Percentiles rank a stretch among this genome's conserved stretches.
Conservation (phyloP, 2,113 vertebrate species). For the Arothron firmamentum region DNA sequence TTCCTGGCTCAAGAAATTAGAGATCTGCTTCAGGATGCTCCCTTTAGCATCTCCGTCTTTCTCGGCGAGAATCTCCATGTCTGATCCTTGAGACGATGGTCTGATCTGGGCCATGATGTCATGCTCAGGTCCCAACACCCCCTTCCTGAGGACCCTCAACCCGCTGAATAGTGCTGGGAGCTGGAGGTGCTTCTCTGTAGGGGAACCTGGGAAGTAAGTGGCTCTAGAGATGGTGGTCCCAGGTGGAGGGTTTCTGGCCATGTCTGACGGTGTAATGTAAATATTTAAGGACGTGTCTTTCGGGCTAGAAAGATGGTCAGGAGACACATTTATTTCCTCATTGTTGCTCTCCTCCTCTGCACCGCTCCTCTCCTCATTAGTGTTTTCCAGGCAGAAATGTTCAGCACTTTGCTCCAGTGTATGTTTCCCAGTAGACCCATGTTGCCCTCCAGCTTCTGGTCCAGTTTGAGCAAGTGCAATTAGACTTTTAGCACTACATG, state of each 20-base stretch:
- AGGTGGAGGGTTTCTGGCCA: conserved; percentile 12
- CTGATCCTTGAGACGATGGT: conserved; percentile 67
- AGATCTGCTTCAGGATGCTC: conserved; percentile 85
- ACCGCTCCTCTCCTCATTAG: not conserved
- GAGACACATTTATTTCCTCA: conserved; percentile 4
- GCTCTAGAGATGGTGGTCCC: conserved; percentile 36
- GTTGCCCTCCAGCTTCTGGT: conserved; percentile 10
- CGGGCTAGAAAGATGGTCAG: not conserved
- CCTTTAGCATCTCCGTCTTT: conserved; percentile 51
- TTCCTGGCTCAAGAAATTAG: conserved; percentile 82
- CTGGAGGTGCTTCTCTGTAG: conserved; percentile 78
- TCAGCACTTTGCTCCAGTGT: not conserved
- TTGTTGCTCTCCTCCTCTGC: conserved; percentile 5
- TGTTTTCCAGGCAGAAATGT: not conserved
- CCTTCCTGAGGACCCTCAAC: conserved; percentile 84
- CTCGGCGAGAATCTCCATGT: conserved; percentile 61
- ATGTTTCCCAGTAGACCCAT: not conserved
- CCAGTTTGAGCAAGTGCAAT: not conserved
- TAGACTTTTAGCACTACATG: too few species aligned
- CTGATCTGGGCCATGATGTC: conserved; percentile 78
- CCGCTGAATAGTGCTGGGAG: conserved; percentile 84
- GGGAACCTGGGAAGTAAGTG: conserved; percentile 47
- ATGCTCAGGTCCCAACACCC: conserved; percentile 64
- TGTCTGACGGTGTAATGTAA: not conserved
- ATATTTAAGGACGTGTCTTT: not conserved